Conservation (phyloP, 1,140 invertebrate species). For the Zaprionus ornatus region DNA sequence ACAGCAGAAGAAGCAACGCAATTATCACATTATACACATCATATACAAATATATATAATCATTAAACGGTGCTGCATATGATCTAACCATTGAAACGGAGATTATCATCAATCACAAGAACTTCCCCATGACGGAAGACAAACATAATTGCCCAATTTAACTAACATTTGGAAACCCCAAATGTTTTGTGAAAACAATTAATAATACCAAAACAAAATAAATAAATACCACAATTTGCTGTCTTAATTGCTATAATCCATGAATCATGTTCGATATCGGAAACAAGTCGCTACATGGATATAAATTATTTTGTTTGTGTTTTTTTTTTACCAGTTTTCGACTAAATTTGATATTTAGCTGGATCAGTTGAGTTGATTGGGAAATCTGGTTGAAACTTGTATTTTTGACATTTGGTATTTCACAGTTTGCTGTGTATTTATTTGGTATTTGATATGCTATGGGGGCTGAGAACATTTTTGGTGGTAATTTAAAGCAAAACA, state of each 20-base stretch:
- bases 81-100: not conserved
- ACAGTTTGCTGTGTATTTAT: not conserved
- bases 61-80: not conserved
- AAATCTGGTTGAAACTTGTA: not conserved
- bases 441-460: not conserved
- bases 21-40: not conserved
- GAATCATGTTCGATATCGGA: not conserved
- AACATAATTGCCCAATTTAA: not conserved
- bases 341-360: not conserved
- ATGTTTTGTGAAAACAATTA: not conserved
- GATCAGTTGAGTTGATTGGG: not conserved
- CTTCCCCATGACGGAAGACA: conserved; percentile 2
- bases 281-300: not conserved
- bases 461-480: not conserved
- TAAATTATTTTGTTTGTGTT: not conserved
- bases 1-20: not conserved
- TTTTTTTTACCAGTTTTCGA: not conserved
- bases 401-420: conserved; percentile 9
- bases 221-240: not conserved
- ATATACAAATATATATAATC: not conserved
- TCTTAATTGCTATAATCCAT: not conserved
- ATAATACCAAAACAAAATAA: not conserved
- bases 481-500: conserved; percentile 1
- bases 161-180: not conserved
- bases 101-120: not conserved